Evolutionary conservation across 2,797 vertebrate genomes (phyloP).

Genomic region (Poliocrania exsul): DNA sequence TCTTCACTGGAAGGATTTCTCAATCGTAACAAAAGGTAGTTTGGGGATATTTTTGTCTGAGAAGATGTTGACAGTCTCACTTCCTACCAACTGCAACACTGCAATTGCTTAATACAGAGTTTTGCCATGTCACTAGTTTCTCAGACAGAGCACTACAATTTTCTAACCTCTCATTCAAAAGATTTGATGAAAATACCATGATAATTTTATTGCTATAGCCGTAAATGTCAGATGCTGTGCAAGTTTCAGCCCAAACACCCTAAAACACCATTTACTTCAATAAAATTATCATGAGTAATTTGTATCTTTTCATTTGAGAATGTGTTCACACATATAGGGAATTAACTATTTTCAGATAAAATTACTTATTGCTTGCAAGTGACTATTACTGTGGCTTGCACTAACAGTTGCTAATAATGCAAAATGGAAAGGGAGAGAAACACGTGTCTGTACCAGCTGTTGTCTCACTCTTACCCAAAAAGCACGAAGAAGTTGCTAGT

Average conservation of each 20-base stretch:
- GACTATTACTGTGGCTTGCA: neutral
- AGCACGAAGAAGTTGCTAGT: neutral
- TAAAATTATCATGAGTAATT: neutral
- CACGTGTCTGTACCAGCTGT: conserved; percentile 25
- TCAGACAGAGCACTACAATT: neutral
- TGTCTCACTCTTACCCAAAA: neutral
- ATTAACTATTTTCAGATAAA: conserved; percentile 7
- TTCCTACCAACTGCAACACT: neutral
- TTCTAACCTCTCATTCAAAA: neutral
- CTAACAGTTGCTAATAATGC: conserved; percentile 13
- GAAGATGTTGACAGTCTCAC: neutral
- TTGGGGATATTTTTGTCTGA: neutral
- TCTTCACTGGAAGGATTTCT: neutral
- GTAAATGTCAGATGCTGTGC: neutral
- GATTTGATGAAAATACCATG: neutral
- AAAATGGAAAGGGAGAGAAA: neutral
- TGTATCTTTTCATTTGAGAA: neutral
- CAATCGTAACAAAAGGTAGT: neutral
- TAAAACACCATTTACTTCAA: neutral
- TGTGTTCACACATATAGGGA: neutral
- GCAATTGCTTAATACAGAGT: neutral
- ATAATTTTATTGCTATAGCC: neutral
- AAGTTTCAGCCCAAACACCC: neutral
- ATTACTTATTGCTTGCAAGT: neutral
- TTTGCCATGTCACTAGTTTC: neutral